Base-by-base conservation (phyloP, 2,797 vertebrate genomes). In the Pangasius mekongensis region DNA sequence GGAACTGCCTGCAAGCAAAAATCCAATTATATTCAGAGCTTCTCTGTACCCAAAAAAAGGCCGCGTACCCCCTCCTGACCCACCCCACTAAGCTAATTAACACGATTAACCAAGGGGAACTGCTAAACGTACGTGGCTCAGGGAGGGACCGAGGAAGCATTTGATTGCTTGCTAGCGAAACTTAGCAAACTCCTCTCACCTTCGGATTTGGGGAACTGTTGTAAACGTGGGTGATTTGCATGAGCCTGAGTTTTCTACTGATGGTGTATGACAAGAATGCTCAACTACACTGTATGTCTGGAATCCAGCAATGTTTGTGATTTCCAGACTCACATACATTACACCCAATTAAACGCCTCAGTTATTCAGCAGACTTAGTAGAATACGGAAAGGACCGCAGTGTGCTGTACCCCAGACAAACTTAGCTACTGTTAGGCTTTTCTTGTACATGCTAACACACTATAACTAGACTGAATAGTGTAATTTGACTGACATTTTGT, bases 51-150 rank as follows among this genome's bases (percentile, higher is more conserved):
- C 92, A 87, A 89, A 91, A 91, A 91, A 49, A 74, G 52, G 52
- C 84, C 87, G 85, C 3, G 27, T 87, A 84, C 88, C 84, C 52
- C 80, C 88, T 89, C 89, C 87, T 82, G 78, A 87, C 90, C 85
- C 74, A 87, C 84, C 89, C 87, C 87, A 86, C 87, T 88, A 88
- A 87, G 86, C 90, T 92, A 90, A 91, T 92, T 91, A 92, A 88
- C 78, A 90, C 86, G 88, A 91, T 91, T 89, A 92, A 89, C 90
- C 90, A 92, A 90, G 89, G 88, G 87, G 89, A 89, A 92, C 90
- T 84, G 88, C 89, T 90, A 88, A 89, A 91, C 74, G 91, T 86
- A 84, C 78, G 39, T 86, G 89, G 83, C 86, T 89, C 56, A 86
- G 80, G 74, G 87, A 89, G 82, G 74, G 87, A 91, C 86, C 8